Conservation (phyloP, 2,888 invertebrate genomes). For the Enchytraeus crypticus region DNA sequence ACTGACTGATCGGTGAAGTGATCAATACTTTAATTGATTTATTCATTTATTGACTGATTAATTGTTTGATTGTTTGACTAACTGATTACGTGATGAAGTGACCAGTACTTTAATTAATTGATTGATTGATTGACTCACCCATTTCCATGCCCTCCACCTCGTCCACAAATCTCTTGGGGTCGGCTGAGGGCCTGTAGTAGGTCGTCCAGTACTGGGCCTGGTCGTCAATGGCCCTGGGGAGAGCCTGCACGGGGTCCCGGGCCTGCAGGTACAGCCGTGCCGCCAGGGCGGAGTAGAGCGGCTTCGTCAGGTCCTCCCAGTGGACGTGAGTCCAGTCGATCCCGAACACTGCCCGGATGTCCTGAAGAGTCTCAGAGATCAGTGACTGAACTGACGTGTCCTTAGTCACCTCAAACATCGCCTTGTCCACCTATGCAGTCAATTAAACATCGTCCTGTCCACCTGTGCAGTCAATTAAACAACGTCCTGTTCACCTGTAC, state of each 20-base stretch:
- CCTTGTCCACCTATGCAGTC: constrained; percentile 23
- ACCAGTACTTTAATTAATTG: too few species aligned
- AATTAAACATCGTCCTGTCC: too few species aligned
- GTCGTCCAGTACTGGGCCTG: constrained; percentile 21
- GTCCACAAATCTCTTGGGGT: constrained; percentile 5
- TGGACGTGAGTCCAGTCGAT: constrained; percentile 32
- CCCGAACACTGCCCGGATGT: constrained; percentile 21
- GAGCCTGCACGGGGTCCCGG: neutral
- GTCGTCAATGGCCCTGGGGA: constrained; percentile 17
- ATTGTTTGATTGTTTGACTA: too few species aligned
- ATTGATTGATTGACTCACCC: too few species aligned
- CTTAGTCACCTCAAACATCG: constrained; percentile 15
- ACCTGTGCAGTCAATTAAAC: too few species aligned
- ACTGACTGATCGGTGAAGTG: too few species aligned
- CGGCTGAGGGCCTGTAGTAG: constrained; percentile 15
- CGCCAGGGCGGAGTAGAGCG: constrained; percentile 35
- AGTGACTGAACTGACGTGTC: neutral
- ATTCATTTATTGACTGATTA: too few species aligned
- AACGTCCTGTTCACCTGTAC: too few species aligned
- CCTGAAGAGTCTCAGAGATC: constrained; percentile 1
- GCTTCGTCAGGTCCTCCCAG: constrained; percentile 34
- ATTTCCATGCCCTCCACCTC: constrained; percentile 11
- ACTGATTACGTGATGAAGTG: too few species aligned
- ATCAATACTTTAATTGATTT: too few species aligned
- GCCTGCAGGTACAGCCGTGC: constrained; percentile 25